Evolutionary conservation across 2,797 vertebrate species (phyloP), one percentile per base, ranked within the genome.

Genomic region (Lemur catta): DNA sequence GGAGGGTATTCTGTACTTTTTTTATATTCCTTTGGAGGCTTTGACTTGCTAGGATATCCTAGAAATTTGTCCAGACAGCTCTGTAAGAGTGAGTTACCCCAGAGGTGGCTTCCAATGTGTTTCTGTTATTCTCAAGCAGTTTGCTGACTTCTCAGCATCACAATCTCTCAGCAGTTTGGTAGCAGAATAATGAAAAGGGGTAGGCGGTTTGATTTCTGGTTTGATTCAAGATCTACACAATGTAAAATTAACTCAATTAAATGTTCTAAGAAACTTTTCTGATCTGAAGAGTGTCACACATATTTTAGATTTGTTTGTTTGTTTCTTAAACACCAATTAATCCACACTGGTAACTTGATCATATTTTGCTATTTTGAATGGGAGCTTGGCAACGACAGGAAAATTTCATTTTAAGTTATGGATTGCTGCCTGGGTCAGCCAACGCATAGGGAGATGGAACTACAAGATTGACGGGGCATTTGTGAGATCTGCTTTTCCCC

Each of bases 401-500:
- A 85, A 80, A 87, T 91, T 92, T 95, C 93, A 88, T 63, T 94
- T 75, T 85, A 86, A 89, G 97, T 91, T 96, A 72, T 79, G 91
- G 90, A 93, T 78, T 50, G 52, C 78, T 86, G 81, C 87, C 74
- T 89, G 52, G 84, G 92, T 88, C 96, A 95, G 61, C 72, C 90
- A 94, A 61, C 74, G 81, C 92, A 74, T 17, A 89, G 84, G 96
- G 93, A 97, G 82, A 50, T 2, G 61, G 28, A 46, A 84, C 91
- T 84, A 48, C 61, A 95, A 96, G 97, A 96, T 80, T 50, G 96
- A 89, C 91, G 63, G 84, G 89, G 85, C 84, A 89, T 97, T 95
- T 94, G 78, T 24, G 89, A 88, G 94, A 85, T 55, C 94, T 96
- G 97, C 95, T 69, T 96, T 89, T 97, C 88, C 93, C 85, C 71